Evolutionary conservation across 1,140 invertebrate genomes (phyloP), one percentile per base, ranked within the genome.

Genomic region (Wiebesia pumilae): DNA sequence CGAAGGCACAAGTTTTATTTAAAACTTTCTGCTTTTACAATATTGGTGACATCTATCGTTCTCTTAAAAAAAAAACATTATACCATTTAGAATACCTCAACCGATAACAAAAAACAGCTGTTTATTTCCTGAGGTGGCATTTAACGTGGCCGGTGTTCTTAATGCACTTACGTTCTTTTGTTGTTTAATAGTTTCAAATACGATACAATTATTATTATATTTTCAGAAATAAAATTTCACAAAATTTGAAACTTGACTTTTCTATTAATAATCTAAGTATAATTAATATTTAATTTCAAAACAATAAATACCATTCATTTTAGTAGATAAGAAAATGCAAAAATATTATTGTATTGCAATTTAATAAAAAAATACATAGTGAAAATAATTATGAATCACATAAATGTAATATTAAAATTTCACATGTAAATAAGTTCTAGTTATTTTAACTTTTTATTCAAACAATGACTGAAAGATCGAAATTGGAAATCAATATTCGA

Each of bases 401-500:
- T 12, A 65, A 65, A 12, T 24, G 9, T 21, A 24, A 4, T 24
- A 24, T 65, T 4, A 21, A 65, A n/a, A n/a, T n/a, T n/a, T n/a
- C n/a, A n/a, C n/a, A n/a, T n/a, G n/a, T n/a, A n/a, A n/a, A n/a
- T n/a, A n/a, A 30, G 65, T 67, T 67, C 9, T 67, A 30, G 27
- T 16, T 35, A 38, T 43, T 51, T 78, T 30, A 24, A 3, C 4
- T 16, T 30, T 78, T 78, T 30, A 30, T 30, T 51, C 12, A 0
- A 62, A 85, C 78, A 83, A 89, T 88, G 92, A 86, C 67, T 86
- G 87, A 89, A 89, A 92, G 93, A 85, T 94, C 95, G 65, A 95
- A 96, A 93, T 90, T 95, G 89, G 96, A 97, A 95, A 95, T 97
- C 88, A 97, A 97, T 92, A 94, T 97, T 24, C 94, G 95, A 40